Percentiles rank a stretch among this genome's conserved stretches.
phyloP scores from a whole-genome alignment of 2,113 vertebrate genomes.

The Pelmatolapia mariae region DNA sequence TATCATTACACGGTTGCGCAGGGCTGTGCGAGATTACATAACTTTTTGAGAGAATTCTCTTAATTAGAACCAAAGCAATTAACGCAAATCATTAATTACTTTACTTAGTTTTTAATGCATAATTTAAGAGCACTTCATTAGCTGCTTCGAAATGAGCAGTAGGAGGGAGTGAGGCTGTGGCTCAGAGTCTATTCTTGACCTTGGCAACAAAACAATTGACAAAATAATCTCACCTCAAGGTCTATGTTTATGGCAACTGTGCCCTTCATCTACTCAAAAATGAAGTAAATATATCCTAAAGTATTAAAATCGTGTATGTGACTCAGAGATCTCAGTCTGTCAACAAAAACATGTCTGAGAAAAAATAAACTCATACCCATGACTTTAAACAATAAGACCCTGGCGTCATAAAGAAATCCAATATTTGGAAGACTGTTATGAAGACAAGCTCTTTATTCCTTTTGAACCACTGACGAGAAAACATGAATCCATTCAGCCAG shows the following conservation, averaged over 20 bases:
- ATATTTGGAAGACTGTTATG: background rate
- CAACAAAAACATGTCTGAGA: background rate
- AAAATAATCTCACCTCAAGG: background rate
- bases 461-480: background rate
- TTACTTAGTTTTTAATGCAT: background rate
- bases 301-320: background rate
- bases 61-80: background rate
- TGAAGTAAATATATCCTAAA: background rate
- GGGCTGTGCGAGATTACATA: background rate
- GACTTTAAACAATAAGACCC: background rate
- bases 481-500: background rate
- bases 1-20: background rate
- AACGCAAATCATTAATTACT: background rate
- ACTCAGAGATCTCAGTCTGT: background rate
- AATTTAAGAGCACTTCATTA: background rate
- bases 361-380: background rate
- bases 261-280: background rate
- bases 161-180: background rate
- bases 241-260: background rate
- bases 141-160: background rate
- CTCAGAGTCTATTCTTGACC: background rate
- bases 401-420: background rate
- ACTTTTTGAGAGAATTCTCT: background rate
- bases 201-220: background rate
- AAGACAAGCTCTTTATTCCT: background rate